Base-by-base conservation (phyloP, 2,888 invertebrate species). In the Salticus scenicus region DNA sequence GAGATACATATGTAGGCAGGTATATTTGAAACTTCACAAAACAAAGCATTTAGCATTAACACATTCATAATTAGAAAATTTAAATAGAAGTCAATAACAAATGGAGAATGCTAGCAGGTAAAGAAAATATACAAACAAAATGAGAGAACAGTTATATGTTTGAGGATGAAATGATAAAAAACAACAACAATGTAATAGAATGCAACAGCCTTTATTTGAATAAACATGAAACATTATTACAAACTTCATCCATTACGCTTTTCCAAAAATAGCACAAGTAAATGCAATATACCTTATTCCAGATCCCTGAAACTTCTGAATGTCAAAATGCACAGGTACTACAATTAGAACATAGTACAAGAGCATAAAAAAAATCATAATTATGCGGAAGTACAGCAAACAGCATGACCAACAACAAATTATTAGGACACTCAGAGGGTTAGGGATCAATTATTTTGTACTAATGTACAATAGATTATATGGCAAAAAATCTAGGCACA, bases 181-280 rank as follows among this genome's bases (percentile, higher is more conserved):
- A 51, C 71, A 64, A 67, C 47, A 83, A 33, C 75, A 57, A 47
- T 70, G 75, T 77, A 84, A 84, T 86, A 80, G 83, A 87, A 87
- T 87, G 87, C 87, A 87, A 87, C 87, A 77, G 87, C 83, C 79
- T 86, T 87, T 87, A 87, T 87, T 86, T 87, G 80, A 84, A 82
- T 82, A 87, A 87, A 83, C 82, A 83, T 87, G 79, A 76, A 87
- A 87, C 87, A 84, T 87, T 87, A 66, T 87, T 81, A 80, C 80
- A 87, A 87, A 81, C 87, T 76, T 87, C 77, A 69, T 87, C 74
- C 82, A 73, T 82, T 77, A 80, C 82, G 81, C 74, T 87, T 82
- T 87, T 87, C 87, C 87, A 87, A 87, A 87, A 87, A 87, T 87
- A 87, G 87, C 79, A 87, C 87, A 87, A 87, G 87, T 87, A 87